A percentile compares a stretch with the other conserved stretches of the same genome.
These are phyloP conservation scores for Oxyura jamaicensis DNA, from an alignment of 2,113 vertebrate genomes.

Conservation along the genomic window DNA sequence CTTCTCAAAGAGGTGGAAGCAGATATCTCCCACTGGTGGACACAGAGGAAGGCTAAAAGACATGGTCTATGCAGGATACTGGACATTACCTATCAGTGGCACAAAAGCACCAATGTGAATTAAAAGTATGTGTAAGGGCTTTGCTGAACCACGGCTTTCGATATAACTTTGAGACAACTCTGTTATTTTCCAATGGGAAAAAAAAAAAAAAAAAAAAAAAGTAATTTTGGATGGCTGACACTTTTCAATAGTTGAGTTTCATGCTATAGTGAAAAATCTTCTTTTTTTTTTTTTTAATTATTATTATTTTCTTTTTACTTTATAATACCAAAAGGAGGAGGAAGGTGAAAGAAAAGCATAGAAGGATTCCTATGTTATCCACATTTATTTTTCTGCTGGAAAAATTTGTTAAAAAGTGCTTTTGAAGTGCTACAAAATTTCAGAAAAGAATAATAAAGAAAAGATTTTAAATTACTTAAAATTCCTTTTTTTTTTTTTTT, in stretches of 20 bases:
- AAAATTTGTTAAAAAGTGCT: background rate
- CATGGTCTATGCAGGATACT: background rate
- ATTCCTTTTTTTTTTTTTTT: no score
- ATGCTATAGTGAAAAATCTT: background rate
- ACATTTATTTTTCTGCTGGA: background rate
- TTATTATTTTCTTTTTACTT: background rate
- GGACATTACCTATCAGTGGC: background rate
- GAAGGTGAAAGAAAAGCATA: background rate
- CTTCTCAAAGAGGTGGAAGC: accelerated
- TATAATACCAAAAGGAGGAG: background rate
- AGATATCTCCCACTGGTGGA: background rate
- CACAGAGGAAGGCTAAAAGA: background rate
- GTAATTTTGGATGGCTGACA: background rate
- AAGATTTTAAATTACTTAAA: background rate
- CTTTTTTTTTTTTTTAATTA: background rate
- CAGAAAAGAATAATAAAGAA: background rate
- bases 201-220: background rate
- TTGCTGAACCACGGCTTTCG: background rate
- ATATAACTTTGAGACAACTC: background rate
- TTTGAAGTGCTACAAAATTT: background rate
- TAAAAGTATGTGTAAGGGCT: background rate
- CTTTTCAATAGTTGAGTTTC: background rate
- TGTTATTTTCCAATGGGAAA: background rate
- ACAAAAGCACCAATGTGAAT: background rate
- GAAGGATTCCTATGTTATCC: background rate